Conservation (phyloP, 2,113 vertebrate species). For the Pollimyrus isidori region DNA sequence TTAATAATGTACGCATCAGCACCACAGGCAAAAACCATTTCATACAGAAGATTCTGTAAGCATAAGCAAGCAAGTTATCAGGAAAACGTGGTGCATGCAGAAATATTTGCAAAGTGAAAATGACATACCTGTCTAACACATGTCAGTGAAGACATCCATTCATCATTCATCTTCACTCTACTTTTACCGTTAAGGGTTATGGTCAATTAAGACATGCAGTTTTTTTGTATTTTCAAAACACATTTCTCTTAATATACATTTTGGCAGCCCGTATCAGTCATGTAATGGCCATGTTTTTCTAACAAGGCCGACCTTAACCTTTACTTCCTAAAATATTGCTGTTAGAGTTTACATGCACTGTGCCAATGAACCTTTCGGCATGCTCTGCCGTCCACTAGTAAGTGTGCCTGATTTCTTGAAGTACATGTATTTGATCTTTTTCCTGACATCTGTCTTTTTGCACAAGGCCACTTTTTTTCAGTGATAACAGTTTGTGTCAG, state of each 20-base stretch:
- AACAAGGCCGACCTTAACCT: background rate
- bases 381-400: background rate
- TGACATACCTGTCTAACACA: background rate
- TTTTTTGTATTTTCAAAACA: background rate
- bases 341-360: background rate
- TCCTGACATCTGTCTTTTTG: too few species aligned
- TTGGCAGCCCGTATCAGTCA: background rate
- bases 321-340: background rate
- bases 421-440: too few species aligned
- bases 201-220: background rate
- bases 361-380: background rate
- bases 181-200: background rate
- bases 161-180: background rate
- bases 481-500: too few species aligned
- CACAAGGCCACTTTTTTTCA: too few species aligned
- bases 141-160: background rate
- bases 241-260: background rate
- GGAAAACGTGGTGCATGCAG: background rate
- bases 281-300: background rate
- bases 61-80: background rate
- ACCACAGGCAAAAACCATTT: background rate
- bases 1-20: background rate
- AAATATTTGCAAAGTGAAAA: background rate
- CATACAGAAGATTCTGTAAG: background rate
- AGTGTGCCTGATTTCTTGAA: background rate